phyloP scores from a whole-genome alignment of 2,888 invertebrate species.

The Lutraria lutraria region DNA sequence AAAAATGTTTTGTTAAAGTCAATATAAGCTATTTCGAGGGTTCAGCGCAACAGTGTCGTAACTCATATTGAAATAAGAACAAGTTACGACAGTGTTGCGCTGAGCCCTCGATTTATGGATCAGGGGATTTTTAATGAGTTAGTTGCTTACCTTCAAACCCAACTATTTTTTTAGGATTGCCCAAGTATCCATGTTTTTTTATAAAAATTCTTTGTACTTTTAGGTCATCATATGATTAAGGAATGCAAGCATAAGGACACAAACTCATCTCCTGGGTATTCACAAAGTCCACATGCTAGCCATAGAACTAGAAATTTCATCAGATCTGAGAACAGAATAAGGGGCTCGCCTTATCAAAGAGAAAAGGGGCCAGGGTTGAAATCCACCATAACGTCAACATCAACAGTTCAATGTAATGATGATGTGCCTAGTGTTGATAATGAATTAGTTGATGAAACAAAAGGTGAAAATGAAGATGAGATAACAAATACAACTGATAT shows the following conservation, averaged over 20 bases:
- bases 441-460: not conserved
- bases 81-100: too few species aligned
- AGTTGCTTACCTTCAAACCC: too few species aligned
- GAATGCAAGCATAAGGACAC: not conserved
- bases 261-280: not conserved
- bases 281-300: not conserved
- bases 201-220: not conserved
- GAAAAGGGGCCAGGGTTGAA: not conserved
- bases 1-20: too few species aligned
- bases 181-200: not conserved
- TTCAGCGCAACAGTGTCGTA: too few species aligned
- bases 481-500: not conserved
- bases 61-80: too few species aligned
- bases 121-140: too few species aligned
- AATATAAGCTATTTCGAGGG: too few species aligned
- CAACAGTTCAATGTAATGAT: not conserved
- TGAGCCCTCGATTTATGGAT: too few species aligned
- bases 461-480: not conserved
- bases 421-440: not conserved
- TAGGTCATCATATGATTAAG: not conserved
- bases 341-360: slow-evolving; percentile 5
- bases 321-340: not conserved
- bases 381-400: not conserved
- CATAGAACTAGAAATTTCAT: not conserved
- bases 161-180: not conserved